Evolutionary conservation across 2,797 vertebrate genomes (phyloP).

Genomic region (Kryptopterus vitreolus): DNA sequence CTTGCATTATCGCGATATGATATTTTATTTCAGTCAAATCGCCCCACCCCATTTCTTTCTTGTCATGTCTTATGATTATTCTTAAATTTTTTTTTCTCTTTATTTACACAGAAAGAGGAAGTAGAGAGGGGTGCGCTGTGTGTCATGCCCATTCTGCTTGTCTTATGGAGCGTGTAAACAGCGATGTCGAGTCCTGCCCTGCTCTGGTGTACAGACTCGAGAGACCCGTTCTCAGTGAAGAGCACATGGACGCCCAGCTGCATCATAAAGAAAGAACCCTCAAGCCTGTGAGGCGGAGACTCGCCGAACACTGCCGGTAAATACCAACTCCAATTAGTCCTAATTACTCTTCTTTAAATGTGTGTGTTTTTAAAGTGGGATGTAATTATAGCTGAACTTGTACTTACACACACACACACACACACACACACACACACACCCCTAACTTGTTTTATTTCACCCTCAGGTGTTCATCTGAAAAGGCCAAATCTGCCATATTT

Average conservation of each 20-base stretch:
- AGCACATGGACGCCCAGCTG: conserved; percentile 73
- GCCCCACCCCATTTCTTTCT: no score
- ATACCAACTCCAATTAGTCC: not conserved
- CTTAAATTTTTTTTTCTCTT: not conserved
- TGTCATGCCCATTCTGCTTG: conserved; percentile 8
- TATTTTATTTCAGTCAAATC: no score
- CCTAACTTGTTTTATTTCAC: not conserved
- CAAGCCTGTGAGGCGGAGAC: conserved; percentile 69
- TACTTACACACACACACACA: not conserved
- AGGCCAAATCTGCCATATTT: conserved; percentile 76
- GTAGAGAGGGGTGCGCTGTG: not conserved
- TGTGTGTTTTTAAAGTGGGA: not conserved
- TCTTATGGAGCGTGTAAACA: conserved; percentile 77
- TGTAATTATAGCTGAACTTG: not conserved
- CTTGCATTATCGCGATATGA: no score
- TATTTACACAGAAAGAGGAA: not conserved
- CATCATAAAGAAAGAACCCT: conserved; percentile 70
- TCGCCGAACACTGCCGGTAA: conserved; percentile 80
- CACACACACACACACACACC: not conserved
- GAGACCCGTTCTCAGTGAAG: conserved; percentile 82
- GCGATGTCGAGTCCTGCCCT: conserved; percentile 60
- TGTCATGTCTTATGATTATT: not conserved
- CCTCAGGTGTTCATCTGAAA: conserved; percentile 85
- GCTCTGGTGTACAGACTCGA: conserved; percentile 77
- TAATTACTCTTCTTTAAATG: not conserved